Percentiles rank a stretch among this genome's conserved stretches.
phyloP scores from a whole-genome alignment of 2,797 vertebrate species.

The Knipowitschia caucasica region DNA sequence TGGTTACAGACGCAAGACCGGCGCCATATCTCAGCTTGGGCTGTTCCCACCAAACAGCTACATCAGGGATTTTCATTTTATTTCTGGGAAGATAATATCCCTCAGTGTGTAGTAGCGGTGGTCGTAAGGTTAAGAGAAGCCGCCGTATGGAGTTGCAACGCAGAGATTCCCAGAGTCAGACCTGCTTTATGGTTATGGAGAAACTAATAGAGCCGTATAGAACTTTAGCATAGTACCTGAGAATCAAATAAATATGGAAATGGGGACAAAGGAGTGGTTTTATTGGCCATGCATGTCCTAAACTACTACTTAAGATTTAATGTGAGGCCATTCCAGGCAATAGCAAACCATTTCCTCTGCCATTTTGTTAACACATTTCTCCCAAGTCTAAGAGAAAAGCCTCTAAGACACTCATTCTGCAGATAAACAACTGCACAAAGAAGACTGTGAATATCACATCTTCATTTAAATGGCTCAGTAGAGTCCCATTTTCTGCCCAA shows the following conservation, averaged over 20 bases:
- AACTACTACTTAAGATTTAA: constrained; percentile 35
- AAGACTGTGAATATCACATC: constrained; percentile 76
- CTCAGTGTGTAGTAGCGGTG: constrained; percentile 37
- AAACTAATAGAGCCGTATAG: constrained; percentile 19
- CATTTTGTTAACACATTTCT: constrained; percentile 35
- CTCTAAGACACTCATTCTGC: constrained; percentile 42
- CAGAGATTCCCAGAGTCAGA: constrained; percentile 27
- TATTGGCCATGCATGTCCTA: constrained; percentile 9
- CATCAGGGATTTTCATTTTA: constrained; percentile 67
- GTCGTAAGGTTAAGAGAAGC: constrained; percentile 45
- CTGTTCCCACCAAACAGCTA: constrained; percentile 69
- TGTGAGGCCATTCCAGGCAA: constrained; percentile 36
- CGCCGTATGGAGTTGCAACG: constrained; percentile 30
- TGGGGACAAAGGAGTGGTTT: constrained; percentile 9
- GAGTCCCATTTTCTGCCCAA: constrained; percentile 67
- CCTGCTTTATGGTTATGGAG: constrained; percentile 28
- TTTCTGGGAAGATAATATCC: constrained; percentile 66
- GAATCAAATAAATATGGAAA: constrained; percentile 35
- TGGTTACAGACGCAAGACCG: constrained; percentile 65
- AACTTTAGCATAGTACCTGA: constrained; percentile 17
- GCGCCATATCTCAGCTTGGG: constrained; percentile 72
- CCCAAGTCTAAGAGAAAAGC: constrained; percentile 38
- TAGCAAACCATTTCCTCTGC: constrained; percentile 33
- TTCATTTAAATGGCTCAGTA: constrained; percentile 68
- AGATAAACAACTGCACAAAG: constrained; percentile 46